phyloP scores from a whole-genome alignment of 2,113 vertebrate genomes.

The Rhinoptilus africanus region DNA sequence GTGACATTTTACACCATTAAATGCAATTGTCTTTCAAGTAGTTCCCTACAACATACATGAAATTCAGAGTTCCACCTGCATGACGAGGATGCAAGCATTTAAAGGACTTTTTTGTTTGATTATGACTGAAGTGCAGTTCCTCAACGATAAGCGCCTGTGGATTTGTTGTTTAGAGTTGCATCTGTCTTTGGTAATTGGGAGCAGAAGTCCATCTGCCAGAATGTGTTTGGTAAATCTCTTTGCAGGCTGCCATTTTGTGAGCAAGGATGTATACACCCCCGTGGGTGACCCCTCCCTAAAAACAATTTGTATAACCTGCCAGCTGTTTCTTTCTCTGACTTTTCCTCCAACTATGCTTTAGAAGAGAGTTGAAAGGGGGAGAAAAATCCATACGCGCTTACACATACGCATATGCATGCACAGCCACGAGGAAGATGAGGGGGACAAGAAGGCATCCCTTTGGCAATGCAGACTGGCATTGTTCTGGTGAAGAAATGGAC shows the following conservation, averaged over 20 bases:
- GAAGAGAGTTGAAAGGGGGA: background rate
- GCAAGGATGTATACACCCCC: background rate
- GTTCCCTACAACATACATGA: background rate
- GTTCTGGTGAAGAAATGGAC: background rate
- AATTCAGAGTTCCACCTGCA: background rate
- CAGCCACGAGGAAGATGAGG: background rate
- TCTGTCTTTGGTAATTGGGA: conserved; percentile 12
- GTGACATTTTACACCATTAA: background rate
- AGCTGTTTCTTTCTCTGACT: conserved; percentile 24
- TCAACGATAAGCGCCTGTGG: background rate
- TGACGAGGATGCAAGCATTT: background rate
- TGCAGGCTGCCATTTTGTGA: conserved; percentile 22
- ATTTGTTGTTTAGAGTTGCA: conserved; percentile 5
- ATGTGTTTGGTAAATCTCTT: background rate
- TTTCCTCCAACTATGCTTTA: background rate
- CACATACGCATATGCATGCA: rapidly evolving
- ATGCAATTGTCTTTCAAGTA: background rate
- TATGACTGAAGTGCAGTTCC: background rate
- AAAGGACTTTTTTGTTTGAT: background rate
- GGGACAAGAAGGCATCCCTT: background rate
- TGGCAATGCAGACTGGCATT: background rate
- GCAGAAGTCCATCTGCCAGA: conserved; percentile 37
- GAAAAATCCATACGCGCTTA: background rate
- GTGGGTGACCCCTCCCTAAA: conserved; percentile 11
- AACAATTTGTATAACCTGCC: conserved; percentile 34